Base-by-base conservation (phyloP, 35 echinoderm and acorn worm species). In the Anneissia japonica region DNA sequence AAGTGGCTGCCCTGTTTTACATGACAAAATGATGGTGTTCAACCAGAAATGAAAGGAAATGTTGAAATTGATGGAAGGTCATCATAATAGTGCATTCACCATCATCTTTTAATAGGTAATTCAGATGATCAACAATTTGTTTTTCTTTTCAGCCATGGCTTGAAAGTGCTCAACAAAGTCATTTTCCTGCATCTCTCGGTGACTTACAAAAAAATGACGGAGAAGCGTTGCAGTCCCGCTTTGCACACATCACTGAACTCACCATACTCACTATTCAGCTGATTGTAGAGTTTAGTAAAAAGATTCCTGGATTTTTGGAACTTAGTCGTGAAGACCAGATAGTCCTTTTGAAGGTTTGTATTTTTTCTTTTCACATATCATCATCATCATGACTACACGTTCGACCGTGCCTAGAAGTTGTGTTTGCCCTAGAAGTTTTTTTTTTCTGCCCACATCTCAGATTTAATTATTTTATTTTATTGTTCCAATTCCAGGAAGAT, bases 161-260 rank as follows among this genome's bases (percentile, higher is more conserved):
- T 31, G 88, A 88, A 32, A 89, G 79, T 38, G 72, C 74, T 39
- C 31, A 38, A 64, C 6, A 64, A 12, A 64, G 21, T 64, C 1
- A 64, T 6, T 19, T 26, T 6, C 51, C 51, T 9, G 2, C 51
- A 12, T 3, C 51, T 64, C 31, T 46, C 23, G 6, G 5, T 3
- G 14, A 31, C 17, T 55, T 39, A 74, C 55, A 31, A 73, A 80
- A 39, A 85, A 36, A 34, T 26, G 93, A 92, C 12, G 32, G 55
- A 10, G 94, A 97, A 33, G 90, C 87, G 6, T 89, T 94, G 30
- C 96, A 99, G 38, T 79, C 82, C 32, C 56, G 96, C 31, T 99
- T 94, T 87, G 96, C 96, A 23, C 96, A 99, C 89, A 99, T 99
- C 35, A 99, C 96, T 46, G 96, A 99, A 79, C 89, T 99, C 9